A percentile compares a stretch with the other conserved stretches of the same genome.
These are phyloP conservation scores for Nasonia vitripennis DNA, from an alignment of 1,140 invertebrate genomes.

Conservation along the genomic window DNA sequence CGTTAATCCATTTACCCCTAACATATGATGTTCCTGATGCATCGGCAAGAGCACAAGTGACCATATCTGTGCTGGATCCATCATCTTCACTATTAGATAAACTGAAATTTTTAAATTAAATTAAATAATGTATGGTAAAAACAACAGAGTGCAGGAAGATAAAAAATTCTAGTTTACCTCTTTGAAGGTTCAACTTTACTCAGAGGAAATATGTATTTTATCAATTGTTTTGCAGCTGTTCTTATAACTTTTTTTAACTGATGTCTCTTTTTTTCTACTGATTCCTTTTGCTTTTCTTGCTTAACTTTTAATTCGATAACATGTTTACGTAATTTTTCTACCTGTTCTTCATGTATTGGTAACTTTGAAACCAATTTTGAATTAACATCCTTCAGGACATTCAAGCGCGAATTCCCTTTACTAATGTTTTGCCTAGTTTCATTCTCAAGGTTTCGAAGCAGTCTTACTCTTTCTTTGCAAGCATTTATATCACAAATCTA, in stretches of 20 bases:
- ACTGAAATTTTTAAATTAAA: conserved; percentile 59
- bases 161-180: conserved; percentile 67
- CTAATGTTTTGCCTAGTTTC: conserved; percentile 79
- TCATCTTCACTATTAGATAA: conserved; percentile 74
- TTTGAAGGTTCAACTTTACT: conserved; percentile 75
- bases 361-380: conserved; percentile 76
- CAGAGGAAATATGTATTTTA: conserved; percentile 87
- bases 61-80: conserved; percentile 79
- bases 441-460: conserved; percentile 79
- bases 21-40: conserved; percentile 85
- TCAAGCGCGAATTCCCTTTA: conserved; percentile 73
- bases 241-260: conserved; percentile 79
- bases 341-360: conserved; percentile 79
- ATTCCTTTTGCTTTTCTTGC: conserved; percentile 74
- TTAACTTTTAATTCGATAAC: conserved; percentile 75
- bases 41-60: conserved; percentile 83
- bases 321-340: conserved; percentile 78
- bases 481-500: conserved; percentile 80
- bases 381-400: conserved; percentile 77
- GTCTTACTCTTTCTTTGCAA: conserved; percentile 78
- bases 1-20: conserved; percentile 84
- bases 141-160: background rate
- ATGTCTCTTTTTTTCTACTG: conserved; percentile 76
- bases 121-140: background rate
- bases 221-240: conserved; percentile 81